Base-by-base conservation (phyloP, 2,797 vertebrate genomes). In the Aulostomus chinensis region DNA sequence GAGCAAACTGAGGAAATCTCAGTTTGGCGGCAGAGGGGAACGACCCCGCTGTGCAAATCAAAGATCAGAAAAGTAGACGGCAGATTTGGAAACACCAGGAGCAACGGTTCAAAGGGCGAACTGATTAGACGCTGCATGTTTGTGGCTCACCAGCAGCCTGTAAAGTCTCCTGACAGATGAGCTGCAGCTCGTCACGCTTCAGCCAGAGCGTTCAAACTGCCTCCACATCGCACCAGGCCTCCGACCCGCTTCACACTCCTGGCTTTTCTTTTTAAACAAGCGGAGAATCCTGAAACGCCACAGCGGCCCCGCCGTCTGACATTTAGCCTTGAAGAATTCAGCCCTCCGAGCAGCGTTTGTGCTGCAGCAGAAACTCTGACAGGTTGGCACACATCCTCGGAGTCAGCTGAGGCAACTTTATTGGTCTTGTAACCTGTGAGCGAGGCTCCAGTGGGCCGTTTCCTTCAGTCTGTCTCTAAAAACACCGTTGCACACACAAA, bases 11-110 rank as follows among this genome's bases (percentile, higher is more conserved):
- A n/a, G 12, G 14, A 66, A 20, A 52, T 51, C 45, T 76, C 52
- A 34, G 55, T 45, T 42, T 47, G 72, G 63, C 32, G 73, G 56
- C 38, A 25, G 20, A 69, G 78, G 74, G 76, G 35, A 76, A 80
- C 8, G 57, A 78, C 70, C 76, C 11, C 3, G 9, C 55, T 21
- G 76, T 61, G 57, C 45, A 65, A 73, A 80, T 38, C 48, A 41
- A 18, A 53, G 25, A 62, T 59, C 51, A 58, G 50, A 51, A 57
- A 48, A 10, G 2, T 21, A 51, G 18, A 30, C 7, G 3, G 9
- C 11, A 1, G 0, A 24, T 3, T 5, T 9, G 4, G 17, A 16
- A 31, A 20, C 15, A 6, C 39, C 29, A 39, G n/a, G 14, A 35
- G 12, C 37, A 0, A 18, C 50, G 15, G 45, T 45, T 43, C 72